Evolutionary conservation across 2,888 invertebrate species (phyloP).

Genomic region (Coleophora deauratella): DNA sequence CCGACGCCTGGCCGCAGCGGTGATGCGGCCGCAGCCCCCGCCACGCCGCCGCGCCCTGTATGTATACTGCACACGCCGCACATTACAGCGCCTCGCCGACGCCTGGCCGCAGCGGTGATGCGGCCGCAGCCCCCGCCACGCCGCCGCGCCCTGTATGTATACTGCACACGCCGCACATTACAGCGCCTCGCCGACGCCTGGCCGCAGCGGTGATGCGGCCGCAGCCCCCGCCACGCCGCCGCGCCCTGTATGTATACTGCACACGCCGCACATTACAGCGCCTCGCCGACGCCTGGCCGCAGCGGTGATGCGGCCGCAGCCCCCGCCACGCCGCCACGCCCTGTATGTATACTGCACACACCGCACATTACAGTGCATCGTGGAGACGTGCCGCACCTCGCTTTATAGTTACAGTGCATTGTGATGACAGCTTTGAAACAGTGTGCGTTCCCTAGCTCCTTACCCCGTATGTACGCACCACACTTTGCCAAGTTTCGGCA

Average conservation of each 20-base stretch:
- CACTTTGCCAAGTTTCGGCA: no score
- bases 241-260: slow-evolving; percentile 4
- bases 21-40: slow-evolving; percentile 10
- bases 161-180: not conserved
- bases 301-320: slow-evolving; percentile 21
- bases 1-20: slow-evolving; percentile 50
- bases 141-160: slow-evolving; percentile 4
- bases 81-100: slow-evolving; percentile 32
- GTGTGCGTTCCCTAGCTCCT: no score
- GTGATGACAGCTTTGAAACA: no score
- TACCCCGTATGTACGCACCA: no score
- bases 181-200: slow-evolving; percentile 46
- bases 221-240: slow-evolving; percentile 3
- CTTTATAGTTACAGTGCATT: no score
- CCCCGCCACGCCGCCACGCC: slow-evolving; percentile 4
- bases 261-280: slow-evolving; percentile 15
- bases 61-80: slow-evolving; percentile 1
- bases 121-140: slow-evolving; percentile 2
- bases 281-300: slow-evolving; percentile 48
- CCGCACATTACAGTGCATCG: no score
- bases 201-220: slow-evolving; percentile 34
- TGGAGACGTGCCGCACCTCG: no score
- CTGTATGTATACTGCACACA: slow-evolving; percentile 3
- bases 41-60: slow-evolving; percentile 4
- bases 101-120: slow-evolving; percentile 46